Base-by-base conservation (phyloP, 2,888 invertebrate species). In the Monoplex corrugatus region DNA sequence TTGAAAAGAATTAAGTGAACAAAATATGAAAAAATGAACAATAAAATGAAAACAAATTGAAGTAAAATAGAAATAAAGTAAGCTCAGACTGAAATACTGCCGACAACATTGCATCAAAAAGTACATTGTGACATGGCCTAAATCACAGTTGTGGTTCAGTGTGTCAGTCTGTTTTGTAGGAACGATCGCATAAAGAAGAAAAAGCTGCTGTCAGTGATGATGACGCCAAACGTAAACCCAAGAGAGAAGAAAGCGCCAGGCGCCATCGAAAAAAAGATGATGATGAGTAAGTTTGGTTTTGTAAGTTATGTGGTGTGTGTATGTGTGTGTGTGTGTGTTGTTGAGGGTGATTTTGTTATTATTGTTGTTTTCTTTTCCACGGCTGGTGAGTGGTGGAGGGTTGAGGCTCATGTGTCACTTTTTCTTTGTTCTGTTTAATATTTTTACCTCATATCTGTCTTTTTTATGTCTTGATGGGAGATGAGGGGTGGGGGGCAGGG, bases 211-310 rank as follows among this genome's bases (percentile, higher is more conserved):
- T 91, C 75, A 90, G 89, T 68, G 91, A 92, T 32, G 91, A 91
- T 32, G 91, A 92, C 86, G 85, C 91, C 45, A 89, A 88, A 82
- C 90, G 92, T 88, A 91, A 90, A 88, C 90, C 91, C 78, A 89
- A 92, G 90, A 91, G 90, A 84, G 92, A 92, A 32, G 91, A 91
- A 28, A 89, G 86, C n/a, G 63, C 80, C 50, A 89, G 75, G n/a
- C 85, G 28, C 23, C 85, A 86, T 40, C 83, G 75, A 43, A 88
- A 88, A 28, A 63, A 57, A 78, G 87, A 87, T n/a, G 82, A 83
- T 44, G 83, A 68, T 23, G 89, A 89, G 72, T 50, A 44, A 86
- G 86, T n/a, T 78, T 16, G 35, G 23, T 8, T 32, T 35, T 78
- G 78, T 16, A n/a, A n/a, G n/a, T n/a, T n/a, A n/a, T n/a, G n/a